These are phyloP conservation scores for Eptatretus atami DNA, from an alignment of 2,797 vertebrate species.

Conservation along the genomic window DNA sequence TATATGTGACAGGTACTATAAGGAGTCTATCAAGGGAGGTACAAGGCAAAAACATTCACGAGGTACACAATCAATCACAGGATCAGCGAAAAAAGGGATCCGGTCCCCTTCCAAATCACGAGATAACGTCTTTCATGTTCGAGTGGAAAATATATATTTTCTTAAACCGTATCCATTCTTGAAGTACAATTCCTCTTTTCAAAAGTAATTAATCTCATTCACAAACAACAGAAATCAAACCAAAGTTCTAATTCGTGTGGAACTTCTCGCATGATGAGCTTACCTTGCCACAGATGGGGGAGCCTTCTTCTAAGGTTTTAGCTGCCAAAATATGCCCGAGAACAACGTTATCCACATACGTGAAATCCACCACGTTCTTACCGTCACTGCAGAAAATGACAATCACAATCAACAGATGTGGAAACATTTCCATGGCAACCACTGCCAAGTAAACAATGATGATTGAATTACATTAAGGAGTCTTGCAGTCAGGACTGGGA, in stretches of 20 bases:
- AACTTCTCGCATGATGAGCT: constrained; percentile 9
- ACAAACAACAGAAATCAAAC: background rate
- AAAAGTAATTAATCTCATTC: background rate
- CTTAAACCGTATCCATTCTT: too few species aligned
- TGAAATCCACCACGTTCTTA: constrained; percentile 72
- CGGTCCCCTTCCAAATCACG: too few species aligned
- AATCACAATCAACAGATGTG: background rate
- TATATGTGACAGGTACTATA: too few species aligned
- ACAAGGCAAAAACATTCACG: too few species aligned
- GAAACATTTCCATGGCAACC: background rate
- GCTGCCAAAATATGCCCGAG: constrained; percentile 74
- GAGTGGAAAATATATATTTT: too few species aligned
- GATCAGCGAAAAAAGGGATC: too few species aligned
- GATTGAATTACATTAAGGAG: background rate
- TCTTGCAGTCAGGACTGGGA: background rate
- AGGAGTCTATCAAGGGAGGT: too few species aligned
- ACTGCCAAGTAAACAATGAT: background rate
- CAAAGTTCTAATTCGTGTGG: background rate
- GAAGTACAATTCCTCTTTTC: too few species aligned
- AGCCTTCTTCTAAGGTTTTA: constrained; percentile 27
- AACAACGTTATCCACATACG: constrained; percentile 79
- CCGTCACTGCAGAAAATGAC: constrained; percentile 29
- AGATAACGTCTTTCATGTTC: too few species aligned
- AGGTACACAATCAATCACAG: too few species aligned
- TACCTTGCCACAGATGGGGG: constrained; percentile 49